These are phyloP conservation scores for Spodoptera frugiperda DNA, from an alignment of 1,140 invertebrate genomes.

Conservation along the genomic window DNA sequence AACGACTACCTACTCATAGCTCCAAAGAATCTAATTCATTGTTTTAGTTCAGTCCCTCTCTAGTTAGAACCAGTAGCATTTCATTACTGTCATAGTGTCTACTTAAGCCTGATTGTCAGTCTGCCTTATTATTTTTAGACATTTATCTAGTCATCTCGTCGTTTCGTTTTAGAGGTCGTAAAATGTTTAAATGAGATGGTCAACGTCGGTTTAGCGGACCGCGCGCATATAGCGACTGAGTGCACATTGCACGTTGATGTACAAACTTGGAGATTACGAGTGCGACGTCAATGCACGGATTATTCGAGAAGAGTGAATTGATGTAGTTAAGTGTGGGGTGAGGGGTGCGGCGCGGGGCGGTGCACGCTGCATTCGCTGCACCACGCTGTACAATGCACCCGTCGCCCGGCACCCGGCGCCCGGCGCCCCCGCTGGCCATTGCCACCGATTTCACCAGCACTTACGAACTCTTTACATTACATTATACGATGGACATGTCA, in stretches of 20 bases:
- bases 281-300: conserved; percentile 79
- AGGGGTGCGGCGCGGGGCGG: conserved; percentile 48
- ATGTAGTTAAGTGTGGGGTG: conserved; percentile 57
- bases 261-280: conserved; percentile 63
- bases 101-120: conserved; percentile 3
- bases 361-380: conserved; percentile 67
- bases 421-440: conserved; percentile 70
- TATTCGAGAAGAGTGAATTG: conserved; percentile 75
- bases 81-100: neutral
- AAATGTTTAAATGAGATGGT: conserved; percentile 42
- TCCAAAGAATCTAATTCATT: too few relatives aligned
- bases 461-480: conserved; percentile 60
- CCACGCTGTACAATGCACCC: conserved; percentile 65
- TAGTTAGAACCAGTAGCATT: too few relatives aligned
- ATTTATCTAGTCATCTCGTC: conserved; percentile 21
- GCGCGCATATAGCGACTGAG: conserved; percentile 55
- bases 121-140: conserved; percentile 27
- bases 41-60: too few relatives aligned
- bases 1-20: too few relatives aligned
- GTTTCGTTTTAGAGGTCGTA: conserved; percentile 41
- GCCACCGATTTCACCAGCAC: conserved; percentile 70
- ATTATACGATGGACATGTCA: conserved; percentile 37
- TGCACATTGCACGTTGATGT: conserved; percentile 58
- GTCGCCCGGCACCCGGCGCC: conserved; percentile 39
- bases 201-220: conserved; percentile 28